These are phyloP conservation scores for Uropetala carovei DNA, from an alignment of 2,888 invertebrate species.

Conservation along the genomic window DNA sequence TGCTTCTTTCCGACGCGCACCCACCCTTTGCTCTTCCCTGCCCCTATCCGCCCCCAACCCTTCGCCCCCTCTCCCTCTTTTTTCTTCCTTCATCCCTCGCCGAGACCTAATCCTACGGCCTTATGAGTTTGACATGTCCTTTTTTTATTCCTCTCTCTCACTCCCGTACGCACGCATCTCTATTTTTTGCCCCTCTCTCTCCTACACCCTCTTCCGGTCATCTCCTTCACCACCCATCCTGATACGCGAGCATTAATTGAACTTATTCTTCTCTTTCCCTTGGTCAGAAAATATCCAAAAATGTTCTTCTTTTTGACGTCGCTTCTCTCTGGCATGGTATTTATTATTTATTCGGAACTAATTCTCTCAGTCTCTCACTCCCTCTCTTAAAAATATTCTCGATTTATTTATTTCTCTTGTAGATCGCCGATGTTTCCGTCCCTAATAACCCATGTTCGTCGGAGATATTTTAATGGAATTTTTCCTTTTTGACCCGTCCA, in stretches of 20 bases:
- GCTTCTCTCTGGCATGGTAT: slow-evolving; percentile 34
- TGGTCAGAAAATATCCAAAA: slow-evolving; percentile 12
- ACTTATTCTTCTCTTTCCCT: slow-evolving; percentile 53
- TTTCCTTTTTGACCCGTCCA: not conserved
- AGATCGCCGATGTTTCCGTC: slow-evolving; percentile 21
- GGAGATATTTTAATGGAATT: slow-evolving; percentile 9
- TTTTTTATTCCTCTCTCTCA: slow-evolving; percentile 51
- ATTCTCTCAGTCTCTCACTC: slow-evolving; percentile 24
- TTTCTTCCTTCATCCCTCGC: slow-evolving; percentile 56
- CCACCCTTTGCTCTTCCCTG: slow-evolving; percentile 8
- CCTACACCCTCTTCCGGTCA: slow-evolving; percentile 42
- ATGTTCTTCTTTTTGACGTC: slow-evolving; percentile 47
- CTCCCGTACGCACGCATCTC: not conserved
- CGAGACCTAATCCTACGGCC: slow-evolving; percentile 60
- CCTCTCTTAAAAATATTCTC: slow-evolving; percentile 39
- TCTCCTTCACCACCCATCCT: slow-evolving; percentile 46
- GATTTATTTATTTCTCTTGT: slow-evolving; percentile 53
- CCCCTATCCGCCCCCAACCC: not conserved
- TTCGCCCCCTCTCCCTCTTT: not conserved
- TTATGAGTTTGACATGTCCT: slow-evolving; percentile 63
- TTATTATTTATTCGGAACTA: slow-evolving; percentile 56
- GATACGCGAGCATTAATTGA: slow-evolving; percentile 59
- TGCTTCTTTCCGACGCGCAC: not conserved
- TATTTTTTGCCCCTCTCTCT: not conserved
- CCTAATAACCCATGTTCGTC: slow-evolving; percentile 2